Evolutionary conservation across 2,797 vertebrate species (phyloP).

Genomic region (Octomys mimax): DNA sequence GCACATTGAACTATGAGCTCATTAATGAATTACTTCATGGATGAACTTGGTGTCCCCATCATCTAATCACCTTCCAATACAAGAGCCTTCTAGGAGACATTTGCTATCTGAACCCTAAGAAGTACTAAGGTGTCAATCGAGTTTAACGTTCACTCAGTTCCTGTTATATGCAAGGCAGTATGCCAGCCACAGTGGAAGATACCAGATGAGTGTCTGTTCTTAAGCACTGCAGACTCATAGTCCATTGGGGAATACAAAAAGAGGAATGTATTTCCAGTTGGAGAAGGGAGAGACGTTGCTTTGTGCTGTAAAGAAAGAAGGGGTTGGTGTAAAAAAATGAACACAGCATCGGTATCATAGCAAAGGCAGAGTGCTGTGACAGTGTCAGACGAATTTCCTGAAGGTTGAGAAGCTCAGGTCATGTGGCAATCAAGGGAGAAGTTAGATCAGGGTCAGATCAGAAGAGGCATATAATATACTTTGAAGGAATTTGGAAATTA

Average conservation of each 20-base stretch:
- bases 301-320: slow-evolving; percentile 27
- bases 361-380: neutral
- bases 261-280: neutral
- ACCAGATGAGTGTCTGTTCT: neutral
- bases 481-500: slow-evolving; percentile 53
- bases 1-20: neutral
- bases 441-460: slow-evolving; percentile 3
- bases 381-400: neutral
- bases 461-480: slow-evolving; percentile 30
- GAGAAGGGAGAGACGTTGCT: neutral
- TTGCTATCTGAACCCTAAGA: neutral
- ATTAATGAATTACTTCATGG: neutral
- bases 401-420: slow-evolving; percentile 26
- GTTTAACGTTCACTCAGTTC: neutral
- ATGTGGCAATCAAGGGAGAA: neutral
- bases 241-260: neutral
- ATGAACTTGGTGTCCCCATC: neutral
- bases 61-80: neutral
- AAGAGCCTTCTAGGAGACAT: neutral
- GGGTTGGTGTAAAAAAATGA: neutral
- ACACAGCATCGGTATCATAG: neutral
- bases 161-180: neutral
- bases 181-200: neutral
- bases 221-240: neutral
- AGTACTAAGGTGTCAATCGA: neutral